Evolutionary conservation across 2,113 vertebrate species (phyloP).

Genomic region (Gallinago media): DNA sequence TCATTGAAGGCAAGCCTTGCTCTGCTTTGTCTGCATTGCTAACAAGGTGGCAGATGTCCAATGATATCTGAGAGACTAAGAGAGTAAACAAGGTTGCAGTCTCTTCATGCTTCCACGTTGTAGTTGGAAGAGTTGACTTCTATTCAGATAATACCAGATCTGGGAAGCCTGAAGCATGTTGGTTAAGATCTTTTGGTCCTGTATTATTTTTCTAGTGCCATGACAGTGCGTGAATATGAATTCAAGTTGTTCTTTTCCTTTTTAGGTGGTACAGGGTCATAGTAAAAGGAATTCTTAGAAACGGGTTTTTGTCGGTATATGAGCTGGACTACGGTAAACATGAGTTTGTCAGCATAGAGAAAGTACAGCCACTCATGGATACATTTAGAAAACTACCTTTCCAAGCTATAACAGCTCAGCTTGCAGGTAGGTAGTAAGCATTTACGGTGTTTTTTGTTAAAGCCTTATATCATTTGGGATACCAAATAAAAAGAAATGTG

Average conservation of each 20-base stretch:
- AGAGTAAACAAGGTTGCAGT: background rate
- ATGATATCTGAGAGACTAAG: background rate
- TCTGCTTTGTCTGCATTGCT: background rate
- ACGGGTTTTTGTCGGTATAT: conserved; percentile 88
- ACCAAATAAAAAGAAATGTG: background rate
- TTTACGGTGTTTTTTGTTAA: background rate
- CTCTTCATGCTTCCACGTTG: background rate
- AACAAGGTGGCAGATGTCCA: background rate
- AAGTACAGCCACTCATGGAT: conserved; percentile 83
- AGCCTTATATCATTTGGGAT: background rate
- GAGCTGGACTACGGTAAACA: conserved; percentile 92
- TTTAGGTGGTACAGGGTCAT: conserved; percentile 92
- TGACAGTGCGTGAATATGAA: background rate
- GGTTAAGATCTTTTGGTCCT: background rate
- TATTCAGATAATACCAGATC: background rate
- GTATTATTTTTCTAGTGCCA: background rate
- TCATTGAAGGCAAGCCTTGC: background rate
- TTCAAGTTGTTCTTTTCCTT: background rate
- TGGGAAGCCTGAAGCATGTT: background rate
- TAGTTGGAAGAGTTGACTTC: background rate
- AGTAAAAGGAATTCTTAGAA: conserved; percentile 87
- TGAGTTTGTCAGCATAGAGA: conserved; percentile 81
- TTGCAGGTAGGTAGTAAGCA: conserved; percentile 83
- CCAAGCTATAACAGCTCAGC: conserved; percentile 89
- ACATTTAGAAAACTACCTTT: conserved; percentile 91